These are phyloP conservation scores for Micrasema longulum DNA, from an alignment of 1,140 invertebrate genomes.

Conservation along the genomic window DNA sequence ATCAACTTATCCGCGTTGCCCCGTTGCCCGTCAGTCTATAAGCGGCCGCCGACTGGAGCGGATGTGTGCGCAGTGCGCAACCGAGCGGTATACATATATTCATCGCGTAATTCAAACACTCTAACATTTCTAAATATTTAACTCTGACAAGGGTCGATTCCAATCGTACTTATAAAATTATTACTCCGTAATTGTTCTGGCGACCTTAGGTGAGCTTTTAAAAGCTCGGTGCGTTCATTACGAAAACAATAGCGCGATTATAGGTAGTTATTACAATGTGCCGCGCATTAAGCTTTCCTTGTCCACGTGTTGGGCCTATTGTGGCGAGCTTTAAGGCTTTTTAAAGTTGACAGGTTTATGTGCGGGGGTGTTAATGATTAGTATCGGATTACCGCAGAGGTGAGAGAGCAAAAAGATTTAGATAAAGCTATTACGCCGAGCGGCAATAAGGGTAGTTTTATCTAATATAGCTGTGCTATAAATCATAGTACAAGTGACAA, in stretches of 20 bases:
- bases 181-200: slow-evolving; percentile 3
- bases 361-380: slow-evolving; percentile 19
- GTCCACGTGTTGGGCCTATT: slow-evolving; percentile 32
- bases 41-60: slow-evolving; percentile 32
- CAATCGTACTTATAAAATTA: slow-evolving; percentile 28
- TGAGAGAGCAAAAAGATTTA: slow-evolving; percentile 11
- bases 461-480: no score
- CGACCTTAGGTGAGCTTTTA: slow-evolving; percentile 32
- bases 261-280: slow-evolving; percentile 36
- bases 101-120: slow-evolving; percentile 11
- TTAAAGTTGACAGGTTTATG: slow-evolving; percentile 37
- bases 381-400: slow-evolving; percentile 20
- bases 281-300: slow-evolving; percentile 15
- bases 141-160: slow-evolving; percentile 23
- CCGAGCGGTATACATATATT: not conserved
- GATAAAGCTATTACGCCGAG: slow-evolving; percentile 24
- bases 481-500: no score
- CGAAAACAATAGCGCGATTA: slow-evolving; percentile 39
- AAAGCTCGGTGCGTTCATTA: slow-evolving; percentile 38
- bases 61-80: not conserved
- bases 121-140: not conserved
- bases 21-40: slow-evolving; percentile 42
- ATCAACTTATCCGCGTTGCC: slow-evolving; percentile 21
- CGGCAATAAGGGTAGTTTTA: slow-evolving; percentile 21
- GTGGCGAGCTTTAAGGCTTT: slow-evolving; percentile 25